A percentile compares a stretch with the other conserved stretches of the same genome.
Conservation (phyloP, 1,140 invertebrate genomes). For the Ctenoplectra terminalis region DNA sequence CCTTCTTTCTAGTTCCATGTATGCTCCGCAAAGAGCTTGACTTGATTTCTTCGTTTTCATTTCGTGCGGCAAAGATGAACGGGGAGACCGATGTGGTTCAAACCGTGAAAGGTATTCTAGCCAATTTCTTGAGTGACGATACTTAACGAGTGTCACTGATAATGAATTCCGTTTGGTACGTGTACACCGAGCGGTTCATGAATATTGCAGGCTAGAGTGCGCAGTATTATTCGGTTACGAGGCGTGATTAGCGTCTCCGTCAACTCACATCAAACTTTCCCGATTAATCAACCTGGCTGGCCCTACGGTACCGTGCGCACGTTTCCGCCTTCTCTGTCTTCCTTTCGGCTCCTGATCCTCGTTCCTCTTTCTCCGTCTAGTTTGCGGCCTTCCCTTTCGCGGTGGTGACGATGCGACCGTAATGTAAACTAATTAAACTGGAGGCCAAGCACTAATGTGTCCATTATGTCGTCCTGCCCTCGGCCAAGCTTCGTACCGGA, state of each 20-base stretch:
- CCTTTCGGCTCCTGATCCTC: conserved; percentile 23
- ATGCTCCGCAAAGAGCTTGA: too few relatives aligned
- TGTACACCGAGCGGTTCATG: conserved; percentile 64
- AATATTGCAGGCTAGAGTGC: conserved; percentile 67
- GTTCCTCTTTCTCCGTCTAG: conserved; percentile 47
- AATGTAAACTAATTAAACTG: conserved; percentile 82
- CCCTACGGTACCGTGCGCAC: conserved; percentile 51
- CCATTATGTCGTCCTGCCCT: conserved; percentile 78
- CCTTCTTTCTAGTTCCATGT: too few relatives aligned
- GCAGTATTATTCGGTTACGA: conserved; percentile 77
- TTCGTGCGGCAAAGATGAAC: too few relatives aligned
- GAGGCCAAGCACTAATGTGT: conserved; percentile 79
- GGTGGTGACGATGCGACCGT: conserved; percentile 78
- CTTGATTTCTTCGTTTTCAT: too few relatives aligned
- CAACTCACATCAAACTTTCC: conserved; percentile 80
- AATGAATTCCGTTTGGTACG: conserved; percentile 69
- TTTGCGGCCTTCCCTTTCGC: conserved; percentile 69
- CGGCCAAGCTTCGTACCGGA: conserved; percentile 64
- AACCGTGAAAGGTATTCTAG: too few relatives aligned
- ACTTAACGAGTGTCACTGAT: conserved; percentile 63
- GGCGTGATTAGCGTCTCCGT: conserved; percentile 80
- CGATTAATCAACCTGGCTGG: conserved; percentile 78
- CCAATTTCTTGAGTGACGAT: conserved; percentile 27
- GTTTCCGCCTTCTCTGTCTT: conserved; percentile 26
- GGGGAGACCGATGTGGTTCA: too few relatives aligned